Percentiles rank a stretch among this genome's conserved stretches.
These are phyloP conservation scores for Candoia aspera DNA, from an alignment of 2,113 vertebrate genomes.

Conservation along the genomic window DNA sequence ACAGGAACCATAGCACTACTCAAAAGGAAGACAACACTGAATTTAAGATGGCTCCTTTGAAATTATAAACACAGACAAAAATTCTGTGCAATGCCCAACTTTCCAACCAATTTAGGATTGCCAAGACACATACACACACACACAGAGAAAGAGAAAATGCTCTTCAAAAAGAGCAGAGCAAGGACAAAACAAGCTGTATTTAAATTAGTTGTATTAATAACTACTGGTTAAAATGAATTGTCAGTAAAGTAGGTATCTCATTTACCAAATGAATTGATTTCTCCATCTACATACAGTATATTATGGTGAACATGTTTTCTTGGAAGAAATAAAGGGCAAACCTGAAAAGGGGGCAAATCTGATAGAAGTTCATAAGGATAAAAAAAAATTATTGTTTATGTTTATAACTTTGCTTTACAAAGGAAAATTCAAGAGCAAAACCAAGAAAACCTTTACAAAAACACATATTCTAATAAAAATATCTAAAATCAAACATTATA, in stretches of 20 bases:
- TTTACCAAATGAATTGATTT: background rate
- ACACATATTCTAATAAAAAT: no score
- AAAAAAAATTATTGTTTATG: no score
- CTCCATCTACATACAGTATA: background rate
- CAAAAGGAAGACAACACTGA: background rate
- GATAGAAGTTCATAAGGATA: background rate
- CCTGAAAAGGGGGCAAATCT: background rate
- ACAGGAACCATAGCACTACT: background rate
- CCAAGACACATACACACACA: no score
- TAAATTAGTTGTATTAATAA: background rate
- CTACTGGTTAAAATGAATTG: background rate
- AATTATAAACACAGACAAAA: background rate
- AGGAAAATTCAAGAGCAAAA: no score
- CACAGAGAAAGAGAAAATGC: no score
- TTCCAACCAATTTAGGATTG: background rate
- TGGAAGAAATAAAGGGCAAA: background rate
- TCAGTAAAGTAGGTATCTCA: background rate
- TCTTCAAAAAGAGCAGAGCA: no score
- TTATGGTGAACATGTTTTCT: background rate
- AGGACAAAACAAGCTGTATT: background rate
- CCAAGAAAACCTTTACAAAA: no score
- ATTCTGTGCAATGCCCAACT: background rate
- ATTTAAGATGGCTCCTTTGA: background rate
- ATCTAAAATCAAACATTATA: no score
- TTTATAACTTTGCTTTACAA: no score